Evolutionary conservation across 2,797 vertebrate genomes (phyloP).

Genomic region (Cetoscarus ocellatus): DNA sequence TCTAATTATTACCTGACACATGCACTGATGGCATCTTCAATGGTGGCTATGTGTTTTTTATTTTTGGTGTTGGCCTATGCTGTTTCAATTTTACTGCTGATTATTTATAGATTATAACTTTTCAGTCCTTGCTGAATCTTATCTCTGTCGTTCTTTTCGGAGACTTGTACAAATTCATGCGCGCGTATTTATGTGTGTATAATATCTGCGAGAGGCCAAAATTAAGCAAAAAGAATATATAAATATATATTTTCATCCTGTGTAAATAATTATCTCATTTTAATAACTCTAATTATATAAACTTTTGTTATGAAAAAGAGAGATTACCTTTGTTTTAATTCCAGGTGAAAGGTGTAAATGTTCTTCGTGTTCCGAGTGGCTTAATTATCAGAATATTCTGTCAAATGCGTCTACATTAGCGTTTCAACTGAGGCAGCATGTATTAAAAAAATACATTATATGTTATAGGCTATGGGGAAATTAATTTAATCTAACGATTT

Average conservation of each 20-base stretch:
- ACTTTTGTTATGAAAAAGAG: no score
- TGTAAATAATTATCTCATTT: conserved; percentile 44
- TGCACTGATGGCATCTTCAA: not conserved
- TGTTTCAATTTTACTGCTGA: conserved; percentile 1
- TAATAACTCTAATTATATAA: not conserved
- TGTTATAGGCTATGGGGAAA: no score
- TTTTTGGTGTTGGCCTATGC: no score
- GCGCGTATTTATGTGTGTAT: conserved; percentile 26
- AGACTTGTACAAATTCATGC: conserved; percentile 16
- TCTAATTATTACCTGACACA: conserved; percentile 29
- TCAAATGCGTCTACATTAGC: no score
- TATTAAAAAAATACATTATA: no score
- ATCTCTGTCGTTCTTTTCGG: not conserved
- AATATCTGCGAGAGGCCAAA: conserved; percentile 45
- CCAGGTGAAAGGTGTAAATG: no score
- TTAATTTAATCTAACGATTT: no score
- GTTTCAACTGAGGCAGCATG: no score
- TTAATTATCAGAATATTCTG: no score
- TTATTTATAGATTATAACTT: conserved; percentile 53
- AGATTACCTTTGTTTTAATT: no score
- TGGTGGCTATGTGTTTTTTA: not conserved
- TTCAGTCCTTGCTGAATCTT: conserved; percentile 2
- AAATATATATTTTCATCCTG: conserved; percentile 15
- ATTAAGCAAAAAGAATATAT: conserved; percentile 30
- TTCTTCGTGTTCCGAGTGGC: no score